Base-by-base conservation (phyloP, 2,888 invertebrate genomes). In the Spilosoma lubricipeda region DNA sequence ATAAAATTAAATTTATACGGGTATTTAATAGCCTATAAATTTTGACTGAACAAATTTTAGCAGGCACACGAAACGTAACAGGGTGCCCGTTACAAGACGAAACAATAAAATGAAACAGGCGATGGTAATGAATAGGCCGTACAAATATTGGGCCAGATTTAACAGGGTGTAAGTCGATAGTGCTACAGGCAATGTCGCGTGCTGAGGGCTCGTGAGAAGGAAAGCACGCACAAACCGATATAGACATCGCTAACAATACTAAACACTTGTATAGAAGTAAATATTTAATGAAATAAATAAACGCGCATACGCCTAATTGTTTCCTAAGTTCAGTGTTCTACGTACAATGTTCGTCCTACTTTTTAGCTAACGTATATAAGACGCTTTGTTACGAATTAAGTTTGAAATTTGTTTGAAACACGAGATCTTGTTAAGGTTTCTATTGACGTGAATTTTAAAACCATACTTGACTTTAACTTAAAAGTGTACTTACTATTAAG, bases 91-190 rank as follows among this genome's bases (percentile, higher is more conserved):
- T 86, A 91, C 90, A 90, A 91, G 90, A 90, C 90, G 90, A 91
- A 91, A 93, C 93, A 91, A 93, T 93, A 91, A 94, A 94, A 92
- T 89, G 90, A 92, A 93, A 88, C 90, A 86, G 86, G 88, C 85
- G 89, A 89, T 87, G 88, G 90, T 93, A 94, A 94, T 93, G 93
- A 94, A 93, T 92, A 92, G 92, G 92, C 89, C 93, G 91, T 92
- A 94, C 93, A 94, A 95, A 95, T 93, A 95, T 94, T 93, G 91
- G 90, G 93, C 89, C 92, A 93, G 92, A 93, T 94, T 94, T 91
- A 93, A 94, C 94, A 93, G 92, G 91, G 93, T 95, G 94, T 94
- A 94, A 95, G 93, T 92, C 91, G 94, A 95, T 95, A 94, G 92
- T 82, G 90, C 82, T 87, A 87, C 94, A 94, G 94, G 95, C 94